These are phyloP conservation scores for Etheostoma perlongum DNA, from an alignment of 2,797 vertebrate species.

Conservation along the genomic window DNA sequence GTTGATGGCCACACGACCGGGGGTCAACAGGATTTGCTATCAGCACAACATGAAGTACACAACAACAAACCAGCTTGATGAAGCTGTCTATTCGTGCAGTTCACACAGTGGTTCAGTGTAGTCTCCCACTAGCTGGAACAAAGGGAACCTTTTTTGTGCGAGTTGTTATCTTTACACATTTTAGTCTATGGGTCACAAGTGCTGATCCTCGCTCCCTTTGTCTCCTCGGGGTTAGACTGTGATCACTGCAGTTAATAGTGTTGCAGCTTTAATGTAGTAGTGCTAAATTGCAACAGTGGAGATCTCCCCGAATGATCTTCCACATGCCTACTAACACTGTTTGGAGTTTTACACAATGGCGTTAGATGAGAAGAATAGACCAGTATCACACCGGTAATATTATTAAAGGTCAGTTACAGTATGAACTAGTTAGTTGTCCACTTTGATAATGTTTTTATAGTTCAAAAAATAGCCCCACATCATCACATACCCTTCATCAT, in stretches of 20 bases:
- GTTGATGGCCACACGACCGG: conserved; percentile 34
- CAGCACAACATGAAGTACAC: background rate
- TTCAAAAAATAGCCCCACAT: too few relatives aligned
- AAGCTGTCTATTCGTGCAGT: background rate
- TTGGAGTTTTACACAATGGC: background rate
- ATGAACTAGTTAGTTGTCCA: background rate
- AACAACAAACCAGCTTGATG: conserved; percentile 10
- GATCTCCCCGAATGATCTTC: background rate
- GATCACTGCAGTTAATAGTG: conserved; percentile 51
- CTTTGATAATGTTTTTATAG: background rate
- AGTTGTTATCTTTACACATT: conserved; percentile 44
- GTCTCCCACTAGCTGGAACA: conserved; percentile 33
- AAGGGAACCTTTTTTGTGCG: conserved; percentile 45
- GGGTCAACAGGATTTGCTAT: conserved; percentile 8
- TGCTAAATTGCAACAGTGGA: background rate
- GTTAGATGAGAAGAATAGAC: background rate
- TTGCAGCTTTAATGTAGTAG: conserved; percentile 30
- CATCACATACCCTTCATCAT: too few relatives aligned
- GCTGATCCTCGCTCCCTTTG: conserved; percentile 43
- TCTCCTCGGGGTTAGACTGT: conserved; percentile 45
- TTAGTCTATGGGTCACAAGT: conserved; percentile 21
- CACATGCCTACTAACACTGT: background rate
- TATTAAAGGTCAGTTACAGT: background rate
- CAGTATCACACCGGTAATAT: background rate
- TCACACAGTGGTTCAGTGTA: conserved; percentile 6